phyloP scores from a whole-genome alignment of 2,113 vertebrate genomes.

The Trichechus manatus region DNA sequence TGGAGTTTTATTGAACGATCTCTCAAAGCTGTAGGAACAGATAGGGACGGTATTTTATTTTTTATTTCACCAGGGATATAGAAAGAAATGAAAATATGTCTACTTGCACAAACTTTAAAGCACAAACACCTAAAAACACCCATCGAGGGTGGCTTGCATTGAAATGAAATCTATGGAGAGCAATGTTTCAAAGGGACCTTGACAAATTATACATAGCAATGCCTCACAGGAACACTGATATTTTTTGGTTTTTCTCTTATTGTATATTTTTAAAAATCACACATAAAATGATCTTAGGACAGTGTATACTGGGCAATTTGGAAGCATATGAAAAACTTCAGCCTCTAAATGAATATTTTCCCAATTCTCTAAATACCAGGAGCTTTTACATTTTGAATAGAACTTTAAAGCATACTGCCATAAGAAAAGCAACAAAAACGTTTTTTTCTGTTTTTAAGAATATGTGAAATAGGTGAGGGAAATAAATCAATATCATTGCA shows the following conservation, averaged over 20 bases:
- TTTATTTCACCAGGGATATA: background rate
- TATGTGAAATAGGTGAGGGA: background rate
- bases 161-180: background rate
- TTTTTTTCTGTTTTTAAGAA: background rate
- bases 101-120: background rate
- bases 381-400: background rate
- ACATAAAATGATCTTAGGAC: background rate
- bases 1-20: background rate
- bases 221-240: background rate
- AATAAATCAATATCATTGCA: background rate
- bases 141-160: background rate
- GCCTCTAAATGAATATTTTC: background rate
- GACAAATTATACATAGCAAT: background rate
- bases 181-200: background rate
- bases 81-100: background rate
- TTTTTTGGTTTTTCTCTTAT: background rate
- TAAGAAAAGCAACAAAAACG: background rate
- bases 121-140: background rate
- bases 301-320: background rate
- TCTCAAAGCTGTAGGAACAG: background rate
- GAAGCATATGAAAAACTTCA: constrained; percentile 4
- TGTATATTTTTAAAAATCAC: background rate
- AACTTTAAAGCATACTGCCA: background rate
- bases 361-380: background rate
- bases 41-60: background rate